Evolutionary conservation across 2,797 vertebrate genomes (phyloP).

Genomic region (Smutsia temminckii): DNA sequence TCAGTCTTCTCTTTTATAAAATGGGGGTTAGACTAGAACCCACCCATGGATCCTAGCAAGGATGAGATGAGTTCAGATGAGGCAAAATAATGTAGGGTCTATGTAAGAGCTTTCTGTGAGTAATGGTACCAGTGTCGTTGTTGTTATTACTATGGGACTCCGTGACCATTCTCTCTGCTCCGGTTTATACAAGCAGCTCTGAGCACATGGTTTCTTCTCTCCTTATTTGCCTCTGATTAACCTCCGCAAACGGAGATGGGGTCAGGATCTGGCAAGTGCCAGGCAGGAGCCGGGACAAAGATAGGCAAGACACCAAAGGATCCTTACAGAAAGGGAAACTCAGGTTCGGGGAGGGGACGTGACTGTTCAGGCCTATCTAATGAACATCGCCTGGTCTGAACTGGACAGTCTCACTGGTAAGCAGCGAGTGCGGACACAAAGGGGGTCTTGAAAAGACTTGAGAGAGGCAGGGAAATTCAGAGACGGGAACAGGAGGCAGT

Average conservation of each 20-base stretch:
- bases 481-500: neutral
- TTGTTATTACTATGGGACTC: neutral
- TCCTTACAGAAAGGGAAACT: neutral
- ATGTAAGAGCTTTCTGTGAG: neutral
- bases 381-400: neutral
- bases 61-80: neutral
- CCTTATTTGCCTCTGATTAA: neutral
- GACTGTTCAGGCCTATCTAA: neutral
- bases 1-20: neutral
- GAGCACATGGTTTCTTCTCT: neutral
- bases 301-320: neutral
- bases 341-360: neutral
- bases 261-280: neutral
- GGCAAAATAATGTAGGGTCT: neutral
- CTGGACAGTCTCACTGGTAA: neutral
- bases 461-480: neutral
- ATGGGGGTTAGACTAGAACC: neutral
- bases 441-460: neutral
- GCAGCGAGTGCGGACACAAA: neutral
- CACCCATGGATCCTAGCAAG: neutral
- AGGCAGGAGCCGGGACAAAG: neutral
- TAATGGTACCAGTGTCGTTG: rapidly evolving
- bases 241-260: neutral
- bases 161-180: neutral
- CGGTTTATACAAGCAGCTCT: neutral